Evolutionary conservation across 2,113 vertebrate species (phyloP).

Genomic region (Amia ocellicauda): DNA sequence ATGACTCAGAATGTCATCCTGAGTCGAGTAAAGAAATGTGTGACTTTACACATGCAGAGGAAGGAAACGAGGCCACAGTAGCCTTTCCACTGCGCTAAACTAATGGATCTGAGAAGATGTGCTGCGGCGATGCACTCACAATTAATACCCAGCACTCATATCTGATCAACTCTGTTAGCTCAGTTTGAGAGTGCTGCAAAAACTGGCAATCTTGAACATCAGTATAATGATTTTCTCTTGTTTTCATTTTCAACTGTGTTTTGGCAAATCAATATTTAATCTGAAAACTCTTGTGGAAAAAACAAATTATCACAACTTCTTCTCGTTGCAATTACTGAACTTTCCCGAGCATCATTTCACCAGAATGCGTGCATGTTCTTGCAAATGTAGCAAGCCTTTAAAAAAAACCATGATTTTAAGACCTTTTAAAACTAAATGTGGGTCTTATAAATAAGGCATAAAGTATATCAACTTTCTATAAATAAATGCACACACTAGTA

Average conservation of each 20-base stretch:
- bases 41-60: slow-evolving; percentile 25
- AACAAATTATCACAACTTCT: slow-evolving; percentile 12
- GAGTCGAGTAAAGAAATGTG: slow-evolving; percentile 31
- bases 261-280: slow-evolving; percentile 37
- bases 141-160: neutral
- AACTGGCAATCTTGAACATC: slow-evolving; percentile 46
- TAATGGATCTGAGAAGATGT: neutral
- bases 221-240: slow-evolving; percentile 41
- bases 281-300: slow-evolving; percentile 4
- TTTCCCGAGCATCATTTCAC: neutral
- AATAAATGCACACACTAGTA: too few species aligned
- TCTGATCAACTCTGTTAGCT: neutral
- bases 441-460: too few species aligned
- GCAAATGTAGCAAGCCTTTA: too few species aligned
- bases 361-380: neutral
- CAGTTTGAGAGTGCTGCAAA: slow-evolving; percentile 20
- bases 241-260: slow-evolving; percentile 17
- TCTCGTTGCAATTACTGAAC: neutral
- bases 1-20: slow-evolving; percentile 31
- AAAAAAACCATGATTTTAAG: too few species aligned
- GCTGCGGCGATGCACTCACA: neutral
- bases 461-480: too few species aligned
- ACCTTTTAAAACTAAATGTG: too few species aligned
- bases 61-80: neutral
- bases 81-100: neutral